phyloP scores from a whole-genome alignment of 2,888 invertebrate genomes.

The Xestoiulus laeticollis region DNA sequence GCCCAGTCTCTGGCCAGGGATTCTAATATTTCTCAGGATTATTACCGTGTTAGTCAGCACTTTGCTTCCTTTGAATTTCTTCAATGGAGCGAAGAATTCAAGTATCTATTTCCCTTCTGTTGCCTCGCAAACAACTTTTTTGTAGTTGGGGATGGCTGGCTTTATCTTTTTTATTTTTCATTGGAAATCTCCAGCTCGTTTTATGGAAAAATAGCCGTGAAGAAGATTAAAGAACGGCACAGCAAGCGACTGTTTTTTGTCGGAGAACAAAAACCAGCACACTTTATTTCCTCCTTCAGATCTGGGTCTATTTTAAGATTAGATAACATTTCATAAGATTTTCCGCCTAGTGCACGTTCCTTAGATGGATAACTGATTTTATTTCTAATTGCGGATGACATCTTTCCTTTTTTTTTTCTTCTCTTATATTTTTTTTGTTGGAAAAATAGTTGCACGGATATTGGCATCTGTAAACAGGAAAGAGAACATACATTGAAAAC shows the following conservation, averaged over 20 bases:
- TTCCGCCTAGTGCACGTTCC: neutral
- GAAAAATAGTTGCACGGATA: conserved; percentile 7
- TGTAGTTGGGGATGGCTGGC: neutral
- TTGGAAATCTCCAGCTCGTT: neutral
- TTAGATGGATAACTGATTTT: conserved; percentile 11
- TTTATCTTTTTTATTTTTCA: neutral
- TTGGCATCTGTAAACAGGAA: neutral
- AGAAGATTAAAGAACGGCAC: neutral
- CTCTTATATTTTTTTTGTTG: neutral
- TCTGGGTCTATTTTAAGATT: conserved; percentile 3
- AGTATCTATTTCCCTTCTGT: conserved; percentile 8
- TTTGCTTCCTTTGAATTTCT: neutral
- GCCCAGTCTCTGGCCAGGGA: neutral
- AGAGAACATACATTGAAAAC: neutral
- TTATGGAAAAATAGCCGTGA: neutral
- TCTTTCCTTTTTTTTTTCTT: neutral
- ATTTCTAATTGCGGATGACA: conserved; percentile 6
- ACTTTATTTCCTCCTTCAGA: neutral
- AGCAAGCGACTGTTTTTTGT: neutral
- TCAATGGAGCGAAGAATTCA: neutral
- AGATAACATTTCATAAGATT: conserved; percentile 9
- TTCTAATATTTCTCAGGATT: neutral
- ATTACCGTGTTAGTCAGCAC: conserved; percentile 5
- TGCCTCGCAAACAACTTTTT: neutral
- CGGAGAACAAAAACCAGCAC: neutral